Evolutionary conservation across 92 coral and sea anemone species (phyloP).

Genomic region (Montipora capitata): DNA sequence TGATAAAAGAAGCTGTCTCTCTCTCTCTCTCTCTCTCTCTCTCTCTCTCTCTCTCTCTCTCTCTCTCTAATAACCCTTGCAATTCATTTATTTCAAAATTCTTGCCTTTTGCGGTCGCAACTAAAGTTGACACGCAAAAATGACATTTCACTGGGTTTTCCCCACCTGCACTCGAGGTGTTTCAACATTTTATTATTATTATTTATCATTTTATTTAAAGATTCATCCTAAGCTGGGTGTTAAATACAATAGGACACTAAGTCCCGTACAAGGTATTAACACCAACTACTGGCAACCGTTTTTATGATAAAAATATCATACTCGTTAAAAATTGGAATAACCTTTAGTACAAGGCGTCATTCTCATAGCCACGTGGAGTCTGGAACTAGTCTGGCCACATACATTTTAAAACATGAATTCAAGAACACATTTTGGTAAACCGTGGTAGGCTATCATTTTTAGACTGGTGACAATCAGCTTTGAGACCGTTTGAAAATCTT

Average conservation of each 20-base stretch:
- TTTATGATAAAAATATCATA: slow-evolving; percentile 18
- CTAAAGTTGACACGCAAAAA: neutral
- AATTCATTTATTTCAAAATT: too few relatives aligned
- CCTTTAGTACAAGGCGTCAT: slow-evolving; percentile 9
- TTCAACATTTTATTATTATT: neutral
- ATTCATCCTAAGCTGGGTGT: too few relatives aligned
- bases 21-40: too few relatives aligned
- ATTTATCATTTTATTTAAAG: too few relatives aligned
- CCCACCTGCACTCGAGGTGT: neutral
- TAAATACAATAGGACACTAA: too few relatives aligned
- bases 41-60: too few relatives aligned
- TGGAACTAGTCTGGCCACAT: slow-evolving; percentile 1
- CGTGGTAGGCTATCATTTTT: neutral
- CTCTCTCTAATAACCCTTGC: neutral
- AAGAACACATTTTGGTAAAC: neutral
- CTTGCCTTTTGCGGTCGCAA: too few relatives aligned
- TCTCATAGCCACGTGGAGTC: slow-evolving; percentile 31
- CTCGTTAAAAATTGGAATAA: neutral
- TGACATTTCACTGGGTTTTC: slow-evolving; percentile 10
- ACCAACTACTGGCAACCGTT: slow-evolving; percentile 13
- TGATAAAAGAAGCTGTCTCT: too few relatives aligned
- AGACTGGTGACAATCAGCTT: neutral
- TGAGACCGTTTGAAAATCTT: neutral
- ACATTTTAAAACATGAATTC: too few relatives aligned
- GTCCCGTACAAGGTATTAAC: too few relatives aligned